phyloP scores from a whole-genome alignment of 2,113 vertebrate genomes.

The Brachionichthys hirsutus region DNA sequence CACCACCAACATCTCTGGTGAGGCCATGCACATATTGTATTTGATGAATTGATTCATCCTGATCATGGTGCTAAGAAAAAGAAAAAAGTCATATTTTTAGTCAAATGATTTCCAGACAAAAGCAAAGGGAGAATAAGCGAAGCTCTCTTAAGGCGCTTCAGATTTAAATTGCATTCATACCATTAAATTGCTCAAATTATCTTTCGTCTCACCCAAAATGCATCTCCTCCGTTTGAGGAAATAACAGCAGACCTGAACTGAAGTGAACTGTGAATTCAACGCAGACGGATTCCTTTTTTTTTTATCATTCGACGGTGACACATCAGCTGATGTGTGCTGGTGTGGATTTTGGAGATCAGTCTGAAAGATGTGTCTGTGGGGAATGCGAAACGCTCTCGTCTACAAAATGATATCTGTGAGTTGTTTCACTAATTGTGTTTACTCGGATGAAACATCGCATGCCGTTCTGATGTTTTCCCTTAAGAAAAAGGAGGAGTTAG shows the following conservation, averaged over 20 bases:
- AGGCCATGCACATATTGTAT: slow-evolving; percentile 5
- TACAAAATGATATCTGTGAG: slow-evolving; percentile 12
- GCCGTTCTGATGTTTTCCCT: slow-evolving; percentile 1
- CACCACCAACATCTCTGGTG: slow-evolving; percentile 97
- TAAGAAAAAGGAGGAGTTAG: not conserved
- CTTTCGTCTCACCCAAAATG: slow-evolving; percentile 2
- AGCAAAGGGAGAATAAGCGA: not conserved
- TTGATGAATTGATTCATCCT: not conserved
- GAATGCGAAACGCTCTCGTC: slow-evolving; percentile 5
- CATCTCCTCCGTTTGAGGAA: slow-evolving; percentile 17
- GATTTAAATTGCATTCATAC: slow-evolving; percentile 17
- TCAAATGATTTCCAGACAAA: not conserved
- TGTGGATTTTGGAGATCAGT: slow-evolving; percentile 18
- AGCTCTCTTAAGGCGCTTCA: slow-evolving; percentile 23
- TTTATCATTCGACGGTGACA: slow-evolving; percentile 13
- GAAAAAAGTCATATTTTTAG: not conserved
- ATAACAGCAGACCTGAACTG: slow-evolving; percentile 27
- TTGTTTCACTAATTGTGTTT: slow-evolving; percentile 24
- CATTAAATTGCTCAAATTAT: slow-evolving; percentile 39
- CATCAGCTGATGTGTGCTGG: not conserved
- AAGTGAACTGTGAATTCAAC: slow-evolving; percentile 7
- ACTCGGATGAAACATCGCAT: slow-evolving; percentile 9
- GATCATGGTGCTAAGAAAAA: not conserved
- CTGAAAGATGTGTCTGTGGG: slow-evolving; percentile 7
- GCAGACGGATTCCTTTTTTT: not conserved